These are phyloP conservation scores for Macroglossus sobrinus DNA, from an alignment of 2,113 vertebrate species.

Conservation along the genomic window DNA sequence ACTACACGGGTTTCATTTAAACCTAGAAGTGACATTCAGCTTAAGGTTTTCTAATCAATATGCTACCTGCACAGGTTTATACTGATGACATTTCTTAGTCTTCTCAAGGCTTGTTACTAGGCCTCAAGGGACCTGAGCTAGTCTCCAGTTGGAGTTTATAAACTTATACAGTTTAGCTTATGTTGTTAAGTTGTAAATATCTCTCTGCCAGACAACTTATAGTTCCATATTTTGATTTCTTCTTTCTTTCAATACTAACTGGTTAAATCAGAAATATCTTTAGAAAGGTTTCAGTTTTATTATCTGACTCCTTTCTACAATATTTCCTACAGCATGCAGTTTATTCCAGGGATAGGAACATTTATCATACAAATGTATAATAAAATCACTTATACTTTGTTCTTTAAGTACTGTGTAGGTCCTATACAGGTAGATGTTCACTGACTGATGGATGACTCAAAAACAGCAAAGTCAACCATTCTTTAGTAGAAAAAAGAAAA, in stretches of 20 bases:
- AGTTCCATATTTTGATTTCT: conserved; percentile 47
- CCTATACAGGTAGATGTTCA: background rate
- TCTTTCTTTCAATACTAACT: conserved; percentile 41
- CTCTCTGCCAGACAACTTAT: conserved; percentile 20
- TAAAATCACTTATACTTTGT: conserved; percentile 22
- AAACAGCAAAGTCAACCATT: conserved; percentile 17
- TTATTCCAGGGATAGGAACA: background rate
- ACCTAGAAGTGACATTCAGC: conserved; percentile 11
- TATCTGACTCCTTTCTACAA: background rate
- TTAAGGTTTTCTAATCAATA: conserved; percentile 45
- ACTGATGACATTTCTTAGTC: conserved; percentile 32
- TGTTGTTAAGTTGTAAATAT: conserved; percentile 20
- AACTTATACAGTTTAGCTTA: background rate
- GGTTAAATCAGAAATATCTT: conserved; percentile 42
- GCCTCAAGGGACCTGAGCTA: background rate
- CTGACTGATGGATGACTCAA: background rate
- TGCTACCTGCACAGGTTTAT: background rate
- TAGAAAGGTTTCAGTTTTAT: conserved; percentile 44
- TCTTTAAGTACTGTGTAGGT: background rate
- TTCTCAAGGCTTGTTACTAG: conserved; percentile 22
- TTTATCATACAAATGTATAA: conserved; percentile 44
- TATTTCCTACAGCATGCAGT: conserved; percentile 45
- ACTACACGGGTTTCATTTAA: conserved; percentile 5
- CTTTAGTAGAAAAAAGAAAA: conserved; percentile 29
- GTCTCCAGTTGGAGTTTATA: background rate